A percentile compares a stretch with the other conserved stretches of the same genome.
phyloP scores from a whole-genome alignment of 2,888 invertebrate genomes.

The Arrhopalites spinosus region DNA sequence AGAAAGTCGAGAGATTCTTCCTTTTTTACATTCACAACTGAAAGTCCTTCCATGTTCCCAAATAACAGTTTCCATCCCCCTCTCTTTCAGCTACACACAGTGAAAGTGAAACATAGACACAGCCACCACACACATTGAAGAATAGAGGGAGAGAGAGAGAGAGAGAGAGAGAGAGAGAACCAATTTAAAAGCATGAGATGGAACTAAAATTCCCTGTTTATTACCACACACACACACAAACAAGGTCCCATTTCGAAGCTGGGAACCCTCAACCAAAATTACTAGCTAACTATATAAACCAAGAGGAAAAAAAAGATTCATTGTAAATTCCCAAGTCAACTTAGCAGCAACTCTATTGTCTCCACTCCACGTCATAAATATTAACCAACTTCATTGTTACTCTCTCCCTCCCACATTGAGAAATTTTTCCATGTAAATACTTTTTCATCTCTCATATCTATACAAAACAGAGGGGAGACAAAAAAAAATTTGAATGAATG shows the following conservation, averaged over 20 bases:
- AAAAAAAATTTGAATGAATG: not conserved
- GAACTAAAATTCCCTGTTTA: not conserved
- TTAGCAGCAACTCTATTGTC: not conserved
- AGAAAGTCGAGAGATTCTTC: not conserved
- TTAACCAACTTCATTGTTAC: not conserved
- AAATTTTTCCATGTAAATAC: no score
- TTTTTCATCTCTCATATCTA: no score
- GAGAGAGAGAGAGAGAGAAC: conserved; percentile 20
- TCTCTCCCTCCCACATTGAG: not conserved
- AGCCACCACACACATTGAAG: not conserved
- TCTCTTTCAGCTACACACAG: not conserved
- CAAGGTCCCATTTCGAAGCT: conserved; percentile 24
- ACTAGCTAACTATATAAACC: not conserved
- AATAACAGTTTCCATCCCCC: not conserved
- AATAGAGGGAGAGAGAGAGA: conserved; percentile 19
- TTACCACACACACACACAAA: not conserved
- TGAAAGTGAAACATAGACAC: no score
- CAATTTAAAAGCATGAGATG: conserved; percentile 26
- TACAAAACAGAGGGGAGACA: not conserved
- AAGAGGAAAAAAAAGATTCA: not conserved
- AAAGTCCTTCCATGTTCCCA: no score
- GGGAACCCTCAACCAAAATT: not conserved
- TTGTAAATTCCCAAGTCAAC: conserved; percentile 11
- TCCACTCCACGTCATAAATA: not conserved
- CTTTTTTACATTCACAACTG: no score